Conservation (phyloP, 1,140 invertebrate genomes). For the Popillia japonica region DNA sequence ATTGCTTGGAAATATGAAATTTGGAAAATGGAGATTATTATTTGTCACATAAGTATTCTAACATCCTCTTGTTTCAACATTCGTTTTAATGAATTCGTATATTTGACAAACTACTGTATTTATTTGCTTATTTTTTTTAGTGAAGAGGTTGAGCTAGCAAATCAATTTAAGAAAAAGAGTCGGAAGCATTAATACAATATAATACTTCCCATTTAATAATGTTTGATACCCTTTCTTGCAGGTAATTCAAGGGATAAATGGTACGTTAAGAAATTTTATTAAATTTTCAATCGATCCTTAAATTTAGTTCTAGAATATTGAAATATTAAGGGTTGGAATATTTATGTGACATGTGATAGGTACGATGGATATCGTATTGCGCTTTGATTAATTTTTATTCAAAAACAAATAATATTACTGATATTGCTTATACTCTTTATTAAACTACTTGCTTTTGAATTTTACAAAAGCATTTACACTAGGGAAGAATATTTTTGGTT, state of each 20-base stretch:
- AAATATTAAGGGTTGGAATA: slow-evolving; percentile 14
- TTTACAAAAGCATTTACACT: no score
- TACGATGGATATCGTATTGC: background rate
- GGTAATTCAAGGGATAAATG: slow-evolving; percentile 18
- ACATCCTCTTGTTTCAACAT: background rate
- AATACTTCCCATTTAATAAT: slow-evolving; percentile 2
- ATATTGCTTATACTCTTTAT: no score
- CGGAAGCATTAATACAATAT: background rate
- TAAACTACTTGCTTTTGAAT: no score
- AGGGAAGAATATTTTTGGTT: background rate
- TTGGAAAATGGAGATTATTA: background rate
- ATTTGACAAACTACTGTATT: background rate
- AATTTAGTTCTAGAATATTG: background rate
- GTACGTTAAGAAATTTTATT: slow-evolving; percentile 16
- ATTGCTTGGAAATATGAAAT: background rate
- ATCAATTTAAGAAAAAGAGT: background rate
- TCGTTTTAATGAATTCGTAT: background rate
- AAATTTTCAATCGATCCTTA: background rate
- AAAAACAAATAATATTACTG: no score
- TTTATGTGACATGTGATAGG: slow-evolving; percentile 2
- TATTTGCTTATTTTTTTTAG: background rate
- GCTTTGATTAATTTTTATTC: background rate
- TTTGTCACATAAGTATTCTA: slow-evolving; percentile 13
- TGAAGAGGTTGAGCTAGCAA: background rate
- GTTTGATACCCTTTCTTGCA: slow-evolving; percentile 10